Evolutionary conservation across 2,888 invertebrate genomes (phyloP).

Genomic region (Protophormia terraenovae): DNA sequence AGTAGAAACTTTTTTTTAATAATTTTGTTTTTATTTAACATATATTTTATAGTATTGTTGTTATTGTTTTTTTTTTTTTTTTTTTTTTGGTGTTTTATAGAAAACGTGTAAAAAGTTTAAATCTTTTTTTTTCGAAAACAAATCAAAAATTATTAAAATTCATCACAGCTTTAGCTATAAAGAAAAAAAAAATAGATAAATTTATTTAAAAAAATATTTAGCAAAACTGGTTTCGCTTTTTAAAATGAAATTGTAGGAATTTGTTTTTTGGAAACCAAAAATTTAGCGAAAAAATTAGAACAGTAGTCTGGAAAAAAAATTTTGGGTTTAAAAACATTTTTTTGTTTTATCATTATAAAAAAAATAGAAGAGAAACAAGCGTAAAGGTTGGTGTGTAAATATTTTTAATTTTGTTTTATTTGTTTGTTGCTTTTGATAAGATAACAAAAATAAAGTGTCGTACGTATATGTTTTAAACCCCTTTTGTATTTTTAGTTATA

Average conservation of each 20-base stretch:
- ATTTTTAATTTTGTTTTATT: neutral
- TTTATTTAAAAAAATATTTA: neutral
- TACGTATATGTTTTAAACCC: neutral
- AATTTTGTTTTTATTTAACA: constrained; percentile 14
- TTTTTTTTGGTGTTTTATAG: neutral
- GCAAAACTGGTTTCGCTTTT: neutral
- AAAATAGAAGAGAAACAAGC: neutral
- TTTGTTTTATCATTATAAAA: neutral
- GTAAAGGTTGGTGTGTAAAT: neutral
- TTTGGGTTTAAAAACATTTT: neutral
- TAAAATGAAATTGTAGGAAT: neutral
- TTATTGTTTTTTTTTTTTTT: too few relatives aligned
- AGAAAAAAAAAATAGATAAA: too few relatives aligned
- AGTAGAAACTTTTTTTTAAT: neutral
- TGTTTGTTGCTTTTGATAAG: constrained; percentile 33
- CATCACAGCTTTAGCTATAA: constrained; percentile 12
- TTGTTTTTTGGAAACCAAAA: neutral
- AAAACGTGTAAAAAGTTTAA: constrained; percentile 50
- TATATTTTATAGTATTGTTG: neutral
- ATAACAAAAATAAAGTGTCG: constrained; percentile 45
- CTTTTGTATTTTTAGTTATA: neutral
- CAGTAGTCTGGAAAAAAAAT: neutral
- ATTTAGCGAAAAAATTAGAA: constrained; percentile 48
- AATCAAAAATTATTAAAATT: constrained; percentile 38
- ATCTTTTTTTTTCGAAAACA: neutral